These are phyloP conservation scores for Parasteatoda tepidariorum DNA, from an alignment of 1,140 invertebrate species.

Conservation along the genomic window DNA sequence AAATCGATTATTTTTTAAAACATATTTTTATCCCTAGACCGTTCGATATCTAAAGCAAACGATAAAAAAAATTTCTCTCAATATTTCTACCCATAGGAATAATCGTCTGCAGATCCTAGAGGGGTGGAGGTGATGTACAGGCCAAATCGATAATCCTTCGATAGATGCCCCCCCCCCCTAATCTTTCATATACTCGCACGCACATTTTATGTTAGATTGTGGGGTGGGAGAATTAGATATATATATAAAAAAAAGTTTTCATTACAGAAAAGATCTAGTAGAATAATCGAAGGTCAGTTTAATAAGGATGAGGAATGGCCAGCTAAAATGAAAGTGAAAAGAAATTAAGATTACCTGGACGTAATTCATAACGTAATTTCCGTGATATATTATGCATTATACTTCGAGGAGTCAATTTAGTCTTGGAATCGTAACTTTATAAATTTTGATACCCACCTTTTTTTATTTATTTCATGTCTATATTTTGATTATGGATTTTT, in stretches of 20 bases:
- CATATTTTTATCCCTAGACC: conserved; percentile 11
- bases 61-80: background rate
- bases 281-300: background rate
- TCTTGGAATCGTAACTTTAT: no score
- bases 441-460: no score
- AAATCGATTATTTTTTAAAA: background rate
- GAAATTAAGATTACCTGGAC: background rate
- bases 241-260: conserved; percentile 12
- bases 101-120: conserved; percentile 30
- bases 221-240: background rate
- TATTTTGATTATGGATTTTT: no score
- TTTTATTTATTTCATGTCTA: no score
- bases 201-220: background rate
- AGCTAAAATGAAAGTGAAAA: background rate
- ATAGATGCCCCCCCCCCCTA: conserved; percentile 7
- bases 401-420: background rate
- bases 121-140: background rate
- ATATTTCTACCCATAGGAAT: conserved; percentile 41
- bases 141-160: conserved; percentile 47
- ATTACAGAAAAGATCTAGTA: background rate
- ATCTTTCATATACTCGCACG: conserved; percentile 50
- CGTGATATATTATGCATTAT: background rate
- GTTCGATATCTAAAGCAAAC: conserved; percentile 8
- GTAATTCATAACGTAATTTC: background rate
- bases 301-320: background rate